Percentiles rank a stretch among this genome's conserved stretches.
These are phyloP conservation scores for Drosophila atroscutellata DNA, from an alignment of 2,888 invertebrate genomes.

Conservation along the genomic window DNA sequence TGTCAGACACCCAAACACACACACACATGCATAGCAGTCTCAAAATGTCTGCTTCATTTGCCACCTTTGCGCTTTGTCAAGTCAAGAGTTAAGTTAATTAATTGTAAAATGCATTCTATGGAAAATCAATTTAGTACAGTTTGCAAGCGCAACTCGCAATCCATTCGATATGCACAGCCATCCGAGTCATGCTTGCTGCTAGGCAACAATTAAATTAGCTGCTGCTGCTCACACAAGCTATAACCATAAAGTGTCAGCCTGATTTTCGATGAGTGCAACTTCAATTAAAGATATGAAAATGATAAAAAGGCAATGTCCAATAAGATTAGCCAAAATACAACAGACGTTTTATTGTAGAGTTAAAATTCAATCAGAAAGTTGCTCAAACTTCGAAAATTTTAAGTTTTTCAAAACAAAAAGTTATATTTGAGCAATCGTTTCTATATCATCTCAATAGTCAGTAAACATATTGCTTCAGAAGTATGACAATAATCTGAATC, in stretches of 20 bases:
- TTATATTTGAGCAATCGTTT: not conserved
- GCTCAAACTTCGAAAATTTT: not conserved
- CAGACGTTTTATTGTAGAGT: not conserved
- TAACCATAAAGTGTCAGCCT: not conserved
- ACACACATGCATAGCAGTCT: constrained; percentile 14
- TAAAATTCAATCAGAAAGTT: not conserved
- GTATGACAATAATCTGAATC: not conserved
- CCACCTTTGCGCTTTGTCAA: constrained; percentile 24
- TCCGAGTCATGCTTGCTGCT: constrained; percentile 13
- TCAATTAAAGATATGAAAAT: not conserved
- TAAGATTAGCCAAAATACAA: not conserved
- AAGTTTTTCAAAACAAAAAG: not conserved
- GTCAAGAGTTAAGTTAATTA: constrained; percentile 46
- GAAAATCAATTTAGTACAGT: constrained; percentile 55
- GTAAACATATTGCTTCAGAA: not conserved
- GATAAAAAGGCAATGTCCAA: not conserved
- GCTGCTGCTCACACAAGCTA: not conserved
- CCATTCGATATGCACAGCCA: constrained; percentile 48
- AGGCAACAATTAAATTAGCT: constrained; percentile 30
- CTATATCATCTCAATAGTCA: not conserved
- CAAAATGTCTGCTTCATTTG: constrained; percentile 18
- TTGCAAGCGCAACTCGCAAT: constrained; percentile 29
- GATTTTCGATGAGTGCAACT: not conserved
- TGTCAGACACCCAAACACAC: not conserved
- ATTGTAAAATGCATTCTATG: constrained; percentile 27